Conservation (phyloP, 1,140 invertebrate species). For the honey bee (Apis mellifera) region Amel_HAv3.1 CM009945.2:5144001-5144500, state of each 20-base stretch:
- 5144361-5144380: neutral
- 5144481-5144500: slow-evolving; percentile 73
- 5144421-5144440: slow-evolving; percentile 39
- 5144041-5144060: slow-evolving; percentile 66
- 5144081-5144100: slow-evolving; percentile 62
- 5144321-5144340: neutral
- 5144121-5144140: slow-evolving; percentile 3
- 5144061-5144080: slow-evolving; percentile 61
- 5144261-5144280: neutral
- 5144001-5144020: slow-evolving; percentile 76
- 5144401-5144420: neutral
- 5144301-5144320: no score
- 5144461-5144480: slow-evolving; percentile 59
- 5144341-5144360: neutral
- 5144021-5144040: slow-evolving; percentile 78
- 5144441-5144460: slow-evolving; percentile 56
- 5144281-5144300: neutral
- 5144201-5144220: slow-evolving; percentile 19
- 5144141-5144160: neutral
- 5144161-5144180: neutral
- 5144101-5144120: neutral
- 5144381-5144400: no score
- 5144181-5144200: slow-evolving; percentile 23
- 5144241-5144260: neutral
- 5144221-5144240: neutral